Evolutionary conservation across 1,140 invertebrate genomes (phyloP).

Genomic region (Rhyzopertha dominica): DNA sequence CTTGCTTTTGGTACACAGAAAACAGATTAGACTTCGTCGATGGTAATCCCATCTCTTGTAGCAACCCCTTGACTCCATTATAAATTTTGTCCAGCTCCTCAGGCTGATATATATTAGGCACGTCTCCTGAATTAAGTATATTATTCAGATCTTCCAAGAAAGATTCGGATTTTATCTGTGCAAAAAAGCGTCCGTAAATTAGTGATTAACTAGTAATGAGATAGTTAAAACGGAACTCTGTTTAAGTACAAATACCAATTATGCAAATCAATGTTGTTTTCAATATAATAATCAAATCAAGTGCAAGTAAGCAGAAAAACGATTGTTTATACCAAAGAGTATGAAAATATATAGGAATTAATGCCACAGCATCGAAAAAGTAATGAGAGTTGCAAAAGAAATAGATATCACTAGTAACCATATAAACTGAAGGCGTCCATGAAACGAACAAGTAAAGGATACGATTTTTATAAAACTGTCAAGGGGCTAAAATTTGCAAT

Average conservation of each 20-base stretch:
- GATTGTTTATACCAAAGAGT: background rate
- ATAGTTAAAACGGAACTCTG: no score
- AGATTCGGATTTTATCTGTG: constrained; percentile 57
- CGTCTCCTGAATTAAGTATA: constrained; percentile 63
- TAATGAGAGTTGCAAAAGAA: no score
- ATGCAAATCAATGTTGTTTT: no score
- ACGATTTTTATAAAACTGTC: no score
- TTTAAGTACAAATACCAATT: no score
- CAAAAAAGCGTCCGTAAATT: background rate
- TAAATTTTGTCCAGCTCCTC: constrained; percentile 63
- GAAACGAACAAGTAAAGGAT: no score
- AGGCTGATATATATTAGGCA: constrained; percentile 60
- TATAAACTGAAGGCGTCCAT: no score
- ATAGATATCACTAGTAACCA: no score
- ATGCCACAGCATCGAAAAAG: constrained; percentile 1
- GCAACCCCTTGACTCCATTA: constrained; percentile 56
- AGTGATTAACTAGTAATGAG: background rate
- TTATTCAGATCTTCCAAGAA: constrained; percentile 68
- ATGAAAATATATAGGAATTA: background rate
- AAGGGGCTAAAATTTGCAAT: no score
- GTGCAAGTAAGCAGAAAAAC: background rate
- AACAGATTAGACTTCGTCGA: constrained; percentile 72
- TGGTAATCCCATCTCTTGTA: constrained; percentile 57
- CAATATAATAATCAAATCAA: constrained; percentile 5
- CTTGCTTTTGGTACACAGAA: constrained; percentile 59